A percentile compares a stretch with the other conserved stretches of the same genome.
Evolutionary conservation across 2,113 vertebrate species (phyloP).

Genomic region (Bostrychus sinensis): DNA sequence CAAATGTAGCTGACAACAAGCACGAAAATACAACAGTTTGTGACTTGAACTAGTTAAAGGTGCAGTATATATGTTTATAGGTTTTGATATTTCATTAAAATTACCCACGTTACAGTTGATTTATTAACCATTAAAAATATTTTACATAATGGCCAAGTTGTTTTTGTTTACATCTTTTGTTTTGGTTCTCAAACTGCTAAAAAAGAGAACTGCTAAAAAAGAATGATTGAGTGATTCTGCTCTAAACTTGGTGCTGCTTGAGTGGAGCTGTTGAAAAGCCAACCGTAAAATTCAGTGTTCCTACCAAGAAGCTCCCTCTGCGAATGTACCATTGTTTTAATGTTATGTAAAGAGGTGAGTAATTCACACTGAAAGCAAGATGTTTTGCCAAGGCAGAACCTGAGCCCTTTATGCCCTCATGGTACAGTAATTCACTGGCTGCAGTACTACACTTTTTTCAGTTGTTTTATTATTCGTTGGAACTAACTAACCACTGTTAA

Average conservation of each 20-base stretch:
- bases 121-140: no score
- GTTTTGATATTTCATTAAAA: no score
- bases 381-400: slow-evolving; percentile 2
- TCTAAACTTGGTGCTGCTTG: background rate
- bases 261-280: background rate
- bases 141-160: no score
- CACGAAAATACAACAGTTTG: no score
- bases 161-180: no score
- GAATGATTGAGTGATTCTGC: background rate
- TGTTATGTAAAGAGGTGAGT: slow-evolving; percentile 4
- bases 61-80: no score
- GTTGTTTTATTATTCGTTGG: background rate
- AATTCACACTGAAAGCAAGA: background rate
- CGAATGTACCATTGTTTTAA: background rate
- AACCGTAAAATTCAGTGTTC: background rate
- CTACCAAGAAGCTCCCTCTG: slow-evolving; percentile 1
- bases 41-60: no score
- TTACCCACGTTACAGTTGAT: no score
- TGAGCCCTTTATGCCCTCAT: background rate
- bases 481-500: background rate
- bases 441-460: background rate
- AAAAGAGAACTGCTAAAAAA: no score
- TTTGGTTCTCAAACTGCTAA: no score
- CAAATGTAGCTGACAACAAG: slow-evolving; percentile 2
- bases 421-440: slow-evolving; percentile 1